phyloP scores from a whole-genome alignment of 2,797 vertebrate species.

The Geotrypetes seraphini region DNA sequence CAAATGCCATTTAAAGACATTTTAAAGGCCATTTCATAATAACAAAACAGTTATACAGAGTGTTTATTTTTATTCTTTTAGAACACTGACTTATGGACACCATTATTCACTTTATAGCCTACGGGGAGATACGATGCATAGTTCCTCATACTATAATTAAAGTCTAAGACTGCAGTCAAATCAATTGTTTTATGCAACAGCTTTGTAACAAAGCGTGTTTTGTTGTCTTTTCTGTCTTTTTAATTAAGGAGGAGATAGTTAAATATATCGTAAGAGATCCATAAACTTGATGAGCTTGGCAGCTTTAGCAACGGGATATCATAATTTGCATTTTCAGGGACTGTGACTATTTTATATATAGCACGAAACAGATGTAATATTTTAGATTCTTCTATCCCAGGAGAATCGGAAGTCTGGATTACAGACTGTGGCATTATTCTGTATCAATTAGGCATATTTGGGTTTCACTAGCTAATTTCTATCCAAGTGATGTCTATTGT shows the following conservation, averaged over 20 bases:
- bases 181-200: constrained; percentile 10
- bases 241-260: constrained; percentile 21
- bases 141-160: constrained; percentile 19
- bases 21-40: constrained; percentile 1
- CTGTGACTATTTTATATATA: too few relatives aligned
- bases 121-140: not conserved
- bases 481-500: too few relatives aligned
- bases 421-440: too few relatives aligned
- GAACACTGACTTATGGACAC: constrained; percentile 8
- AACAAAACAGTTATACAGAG: constrained; percentile 4
- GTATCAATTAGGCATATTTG: too few relatives aligned
- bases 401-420: too few relatives aligned
- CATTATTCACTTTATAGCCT: not conserved
- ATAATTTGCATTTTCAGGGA: not conserved
- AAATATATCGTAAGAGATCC: not conserved
- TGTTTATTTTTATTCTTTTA: constrained; percentile 7
- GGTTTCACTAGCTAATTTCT: too few relatives aligned
- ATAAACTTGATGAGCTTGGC: not conserved
- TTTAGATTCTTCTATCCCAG: too few relatives aligned
- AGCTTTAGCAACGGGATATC: not conserved
- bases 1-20: not conserved
- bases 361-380: not conserved
- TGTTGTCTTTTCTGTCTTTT: constrained; percentile 22
- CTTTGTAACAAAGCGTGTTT: constrained; percentile 15
- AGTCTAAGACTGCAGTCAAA: constrained; percentile 18